Base-by-base conservation (phyloP, 1,140 invertebrate species). In the Pentalonia nigronervosa region DNA sequence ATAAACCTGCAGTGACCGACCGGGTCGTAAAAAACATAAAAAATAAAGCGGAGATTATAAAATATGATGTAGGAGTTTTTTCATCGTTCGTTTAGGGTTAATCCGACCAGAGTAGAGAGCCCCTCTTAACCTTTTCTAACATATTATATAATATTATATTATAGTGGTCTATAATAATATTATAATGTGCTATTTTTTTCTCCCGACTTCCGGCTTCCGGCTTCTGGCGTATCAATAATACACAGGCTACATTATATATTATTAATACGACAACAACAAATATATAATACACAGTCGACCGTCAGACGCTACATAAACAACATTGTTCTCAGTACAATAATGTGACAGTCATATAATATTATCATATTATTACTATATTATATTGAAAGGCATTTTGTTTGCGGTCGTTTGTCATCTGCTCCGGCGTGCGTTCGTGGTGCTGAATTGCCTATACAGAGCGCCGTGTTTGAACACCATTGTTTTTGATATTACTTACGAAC, bases 371-470 rank as follows among this genome's bases (percentile, higher is more conserved):
- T 36, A 81, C 7, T 81, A 23, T 36, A 41, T 41, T 41, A 41
- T 21, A 36, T 34, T 8, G 34, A 30, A 23, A 36, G 34, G 34
- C 2, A 36, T 23, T 83, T 83, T 67, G 76, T 36, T 83, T 3
- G 34, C 30, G 8, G 76, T 36, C 7, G 4, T 7, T 3, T 2
- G 17, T 41, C 41, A 41, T 41, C 41, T 41, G 67, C 47, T 48
- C 81, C 81, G 36, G 23, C 50, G 36, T 47, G 25, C 89, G 17
- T n/a, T 60, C 14, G 8, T 36, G 91, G 34, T 84, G 81, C 48
- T 30, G 48, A 50, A 93, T 93, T 93, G 91, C 91, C 91, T 93
- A 93, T 86, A 9, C 34, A 30, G 9, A 2, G 53, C 91, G 81
- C 91, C 91, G 91, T 36, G 91, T 47, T n/a, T n/a, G n/a, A n/a